Base-by-base conservation (phyloP, 1,140 invertebrate species). In the Agrilus planipennis region DNA sequence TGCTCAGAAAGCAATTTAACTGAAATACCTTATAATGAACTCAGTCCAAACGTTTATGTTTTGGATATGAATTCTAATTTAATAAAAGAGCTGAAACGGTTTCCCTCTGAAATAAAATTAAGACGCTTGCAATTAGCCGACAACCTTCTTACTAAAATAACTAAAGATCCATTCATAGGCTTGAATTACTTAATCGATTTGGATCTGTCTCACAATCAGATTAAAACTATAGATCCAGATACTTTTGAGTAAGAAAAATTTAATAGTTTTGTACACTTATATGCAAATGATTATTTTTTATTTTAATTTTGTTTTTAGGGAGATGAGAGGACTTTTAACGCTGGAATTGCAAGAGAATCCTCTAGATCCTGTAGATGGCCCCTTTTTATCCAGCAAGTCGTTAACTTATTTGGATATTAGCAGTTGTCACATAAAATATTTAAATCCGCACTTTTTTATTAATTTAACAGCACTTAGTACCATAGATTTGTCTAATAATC, bases 1-100 rank as follows among this genome's bases (percentile, higher is more conserved):
- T 81, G 79, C 50, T 82, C 79, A 0, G 77, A 81, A 51, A 81
- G 76, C 57, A 80, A 81, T 56, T 63, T 81, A n/a, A 81, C 79
- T 2, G 66, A 67, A 35, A 72, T 81, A 15, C 78, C 79, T 0
- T 76, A 76, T 53, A 66, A 72, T 16, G 75, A 79, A 43, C 66
- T 81, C 21, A 79, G 77, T 53, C 64, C 67, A 11, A 78, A 77
- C 52, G 76, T 81, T 5, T 81, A 82, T 57, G 66, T 80, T 39
- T 58, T 82, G 41, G 77, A 82, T 53, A 65, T 81, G 62, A 81
- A 80, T 50, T 75, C 75, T 22, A 81, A 81, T 55, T 74, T 74
- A 44, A 68, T 82, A 25, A 72, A 68, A 1, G 58, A 61, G 0
- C 46, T 81, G 11, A 58, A 60, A 31, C 67, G 71, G 0, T 82